phyloP scores from a whole-genome alignment of 2,888 invertebrate genomes.

The Agapostemon virescens region DNA sequence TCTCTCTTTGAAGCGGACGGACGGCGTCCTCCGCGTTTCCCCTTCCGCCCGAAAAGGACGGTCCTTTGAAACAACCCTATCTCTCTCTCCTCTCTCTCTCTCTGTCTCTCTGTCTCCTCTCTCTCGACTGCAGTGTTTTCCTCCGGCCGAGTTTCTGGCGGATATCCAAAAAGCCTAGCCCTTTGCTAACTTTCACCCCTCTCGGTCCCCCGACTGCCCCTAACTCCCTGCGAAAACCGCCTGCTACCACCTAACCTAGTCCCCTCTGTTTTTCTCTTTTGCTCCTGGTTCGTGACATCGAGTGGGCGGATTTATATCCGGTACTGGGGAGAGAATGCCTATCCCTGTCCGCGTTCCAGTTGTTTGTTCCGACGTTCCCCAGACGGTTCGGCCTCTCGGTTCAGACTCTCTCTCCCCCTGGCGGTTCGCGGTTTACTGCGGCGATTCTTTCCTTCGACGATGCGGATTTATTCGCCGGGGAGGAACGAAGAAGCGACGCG shows the following conservation, averaged over 20 bases:
- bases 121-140: slow-evolving; percentile 43
- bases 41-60: slow-evolving; percentile 24
- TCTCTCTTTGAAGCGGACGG: slow-evolving; percentile 38
- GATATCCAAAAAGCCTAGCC: slow-evolving; percentile 62
- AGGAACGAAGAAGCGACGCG: background rate
- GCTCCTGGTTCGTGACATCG: slow-evolving; percentile 58
- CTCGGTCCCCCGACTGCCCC: background rate
- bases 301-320: slow-evolving; percentile 65
- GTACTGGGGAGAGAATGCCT: slow-evolving; percentile 37
- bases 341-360: slow-evolving; percentile 42
- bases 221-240: background rate
- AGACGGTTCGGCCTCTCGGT: slow-evolving; percentile 37
- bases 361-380: slow-evolving; percentile 57
- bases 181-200: slow-evolving; percentile 46
- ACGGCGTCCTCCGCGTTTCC: slow-evolving; percentile 16
- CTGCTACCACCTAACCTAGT: background rate
- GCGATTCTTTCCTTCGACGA: slow-evolving; percentile 49
- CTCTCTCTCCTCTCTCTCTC: background rate
- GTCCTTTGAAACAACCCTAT: slow-evolving; percentile 54
- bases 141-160: slow-evolving; percentile 60
- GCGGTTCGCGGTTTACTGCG: slow-evolving; percentile 44
- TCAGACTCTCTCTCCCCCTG: slow-evolving; percentile 25
- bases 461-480: slow-evolving; percentile 41
- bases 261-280: slow-evolving; percentile 34
- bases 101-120: no score